Base-by-base conservation (phyloP, 1,140 invertebrate genomes). In the Bombus waltoni region DNA sequence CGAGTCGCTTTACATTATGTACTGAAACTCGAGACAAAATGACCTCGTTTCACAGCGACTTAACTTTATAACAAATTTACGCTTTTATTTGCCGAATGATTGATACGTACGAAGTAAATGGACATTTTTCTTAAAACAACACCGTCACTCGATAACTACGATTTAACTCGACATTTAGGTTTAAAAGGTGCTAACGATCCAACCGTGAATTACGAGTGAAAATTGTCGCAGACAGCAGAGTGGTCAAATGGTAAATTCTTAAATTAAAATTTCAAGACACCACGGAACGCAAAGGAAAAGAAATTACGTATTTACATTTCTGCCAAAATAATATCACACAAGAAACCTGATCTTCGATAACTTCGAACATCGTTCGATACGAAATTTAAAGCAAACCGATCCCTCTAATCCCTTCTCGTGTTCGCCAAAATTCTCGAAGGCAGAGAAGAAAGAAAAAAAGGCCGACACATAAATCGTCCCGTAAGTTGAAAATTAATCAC, bases 211-310 rank as follows among this genome's bases (percentile, higher is more conserved):
- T 13, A n/a, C 4, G 1, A n/a, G n/a, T n/a, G 11, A 62, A 13
- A n/a, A n/a, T n/a, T n/a, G 28, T 62, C 3, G 13, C 0, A 62
- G 0, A 5, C 9, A 18, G 18, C 28, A 13, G 28, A 5, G 3
- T n/a, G 3, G 1, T 11, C 28, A 32, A 15, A 0, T 53, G 47
- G 18, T 3, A 62, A 62, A n/a, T n/a, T 62, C 3, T 62, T 13
- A 13, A n/a, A 62, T 62, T 4, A 18, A 53, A 3, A 6, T 9
- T n/a, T 62, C 59, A 5, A n/a, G 11, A 62, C 25, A 28, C 25
- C 57, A 2, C 1, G 57, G 3, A 4, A 2, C 28, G 2, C 18
- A 13, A 62, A 13, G 28, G 11, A n/a, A n/a, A 13, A 3, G 4
- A n/a, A 62, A 62, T 62, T n/a, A 62, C 4, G 28, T 11, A 62